These are phyloP conservation scores for Alectura lathami DNA, from an alignment of 2,113 vertebrate species.

Conservation along the genomic window DNA sequence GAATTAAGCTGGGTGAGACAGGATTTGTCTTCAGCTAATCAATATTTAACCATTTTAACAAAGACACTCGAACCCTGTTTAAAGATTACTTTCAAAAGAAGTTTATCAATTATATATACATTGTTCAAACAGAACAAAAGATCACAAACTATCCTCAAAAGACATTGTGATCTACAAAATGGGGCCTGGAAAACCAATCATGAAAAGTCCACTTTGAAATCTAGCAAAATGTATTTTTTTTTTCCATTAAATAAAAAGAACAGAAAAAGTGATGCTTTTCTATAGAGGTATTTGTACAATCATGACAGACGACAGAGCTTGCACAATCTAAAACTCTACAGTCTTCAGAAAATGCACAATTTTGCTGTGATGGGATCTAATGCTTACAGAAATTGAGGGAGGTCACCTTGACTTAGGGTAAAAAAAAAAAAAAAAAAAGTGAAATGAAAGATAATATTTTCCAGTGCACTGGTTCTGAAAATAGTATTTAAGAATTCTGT, in stretches of 20 bases:
- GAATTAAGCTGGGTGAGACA: background rate
- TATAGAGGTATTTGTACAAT: background rate
- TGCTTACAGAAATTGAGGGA: background rate
- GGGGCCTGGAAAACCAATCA: background rate
- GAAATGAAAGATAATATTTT: background rate
- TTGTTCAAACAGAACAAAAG: background rate
- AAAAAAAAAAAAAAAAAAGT: background rate
- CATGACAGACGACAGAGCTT: background rate
- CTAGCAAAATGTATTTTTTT: background rate
- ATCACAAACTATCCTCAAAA: background rate
- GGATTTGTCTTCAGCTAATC: background rate
- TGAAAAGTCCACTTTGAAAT: background rate
- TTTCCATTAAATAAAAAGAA: background rate
- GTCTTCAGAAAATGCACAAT: background rate
- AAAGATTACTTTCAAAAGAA: constrained; percentile 20
- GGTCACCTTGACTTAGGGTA: background rate
- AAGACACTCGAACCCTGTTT: background rate
- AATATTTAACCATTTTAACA: background rate
- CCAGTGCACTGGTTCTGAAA: background rate
- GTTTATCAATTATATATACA: background rate
- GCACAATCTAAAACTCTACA: background rate
- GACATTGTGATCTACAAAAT: background rate
- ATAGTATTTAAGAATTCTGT: background rate
- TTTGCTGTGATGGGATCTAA: background rate
- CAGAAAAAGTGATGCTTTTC: background rate